phyloP scores from a whole-genome alignment of 2,888 invertebrate species.

The Hirtodrosophila confusa region DNA sequence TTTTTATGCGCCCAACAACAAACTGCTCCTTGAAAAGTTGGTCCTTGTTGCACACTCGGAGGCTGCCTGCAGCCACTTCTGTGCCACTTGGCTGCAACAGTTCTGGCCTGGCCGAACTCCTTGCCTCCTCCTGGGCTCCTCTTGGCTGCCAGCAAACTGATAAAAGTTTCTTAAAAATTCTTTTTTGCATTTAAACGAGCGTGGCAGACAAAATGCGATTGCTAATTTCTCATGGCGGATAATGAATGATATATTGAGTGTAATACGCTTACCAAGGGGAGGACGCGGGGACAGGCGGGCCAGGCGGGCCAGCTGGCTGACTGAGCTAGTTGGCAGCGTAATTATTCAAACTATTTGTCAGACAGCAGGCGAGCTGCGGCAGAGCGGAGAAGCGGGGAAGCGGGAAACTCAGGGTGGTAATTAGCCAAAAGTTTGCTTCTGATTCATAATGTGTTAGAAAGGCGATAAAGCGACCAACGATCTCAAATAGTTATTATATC shows the following conservation, averaged over 20 bases:
- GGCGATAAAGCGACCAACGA: conserved; percentile 27
- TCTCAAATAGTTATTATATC: background rate
- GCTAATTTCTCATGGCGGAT: conserved; percentile 78
- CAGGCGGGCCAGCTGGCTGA: conserved; percentile 22
- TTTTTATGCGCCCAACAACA: conserved; percentile 64
- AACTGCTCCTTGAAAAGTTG: conserved; percentile 56
- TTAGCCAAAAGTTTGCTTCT: conserved; percentile 58
- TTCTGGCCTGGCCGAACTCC: conserved; percentile 3
- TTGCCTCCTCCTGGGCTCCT: conserved; percentile 4
- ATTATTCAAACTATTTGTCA: conserved; percentile 79
- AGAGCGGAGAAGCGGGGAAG: too few species aligned
- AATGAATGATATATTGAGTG: conserved; percentile 77
- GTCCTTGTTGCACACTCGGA: conserved; percentile 74
- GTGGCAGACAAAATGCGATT: conserved; percentile 75
- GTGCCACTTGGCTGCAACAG: conserved; percentile 26
- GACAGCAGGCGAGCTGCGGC: conserved; percentile 11
- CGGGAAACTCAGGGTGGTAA: conserved; percentile 49
- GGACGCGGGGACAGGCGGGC: background rate
- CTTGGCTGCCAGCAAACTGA: conserved; percentile 65
- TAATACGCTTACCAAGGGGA: conserved; percentile 42
- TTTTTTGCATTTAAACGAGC: conserved; percentile 69
- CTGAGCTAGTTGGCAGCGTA: conserved; percentile 57
- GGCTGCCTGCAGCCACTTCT: too few species aligned
- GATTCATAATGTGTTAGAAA: conserved; percentile 35
- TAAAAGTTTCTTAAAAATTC: conserved; percentile 71